Percentiles rank a stretch among this genome's conserved stretches.
Conservation (phyloP, 1,140 invertebrate genomes). For the Tetragnatha versicolor region DNA sequence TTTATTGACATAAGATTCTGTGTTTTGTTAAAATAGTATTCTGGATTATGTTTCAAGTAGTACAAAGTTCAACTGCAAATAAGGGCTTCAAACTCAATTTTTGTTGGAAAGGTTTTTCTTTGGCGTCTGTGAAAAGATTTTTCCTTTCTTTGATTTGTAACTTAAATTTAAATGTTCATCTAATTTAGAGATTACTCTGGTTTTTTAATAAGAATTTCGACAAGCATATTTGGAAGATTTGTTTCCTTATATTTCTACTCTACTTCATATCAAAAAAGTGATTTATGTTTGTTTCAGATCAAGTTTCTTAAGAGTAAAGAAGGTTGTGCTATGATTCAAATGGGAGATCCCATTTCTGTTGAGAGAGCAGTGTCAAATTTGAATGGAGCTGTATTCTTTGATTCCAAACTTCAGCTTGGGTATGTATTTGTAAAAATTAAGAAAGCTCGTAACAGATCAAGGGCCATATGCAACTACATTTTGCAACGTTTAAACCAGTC, state of each 20-base stretch:
- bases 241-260: not conserved
- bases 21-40: too few relatives aligned
- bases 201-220: not conserved
- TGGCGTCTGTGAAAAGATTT: not conserved
- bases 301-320: slow-evolving; percentile 99
- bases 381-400: slow-evolving; percentile 88
- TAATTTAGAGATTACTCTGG: not conserved
- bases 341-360: slow-evolving; percentile 94
- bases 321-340: slow-evolving; percentile 99
- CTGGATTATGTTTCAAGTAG: too few relatives aligned
- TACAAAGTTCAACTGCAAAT: not conserved
- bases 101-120: not conserved
- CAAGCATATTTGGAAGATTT: not conserved
- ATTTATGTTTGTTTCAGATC: slow-evolving; percentile 72
- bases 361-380: slow-evolving; percentile 93
- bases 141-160: too few relatives aligned
- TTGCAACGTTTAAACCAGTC: too few relatives aligned
- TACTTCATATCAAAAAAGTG: not conserved
- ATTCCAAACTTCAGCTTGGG: slow-evolving; percentile 71
- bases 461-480: too few relatives aligned
- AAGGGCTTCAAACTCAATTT: not conserved
- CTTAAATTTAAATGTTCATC: not conserved
- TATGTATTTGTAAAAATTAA: too few relatives aligned
- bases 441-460: too few relatives aligned
- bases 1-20: too few relatives aligned